These are phyloP conservation scores for Periparus ater DNA, from an alignment of 2,797 vertebrate genomes.

Conservation along the genomic window DNA sequence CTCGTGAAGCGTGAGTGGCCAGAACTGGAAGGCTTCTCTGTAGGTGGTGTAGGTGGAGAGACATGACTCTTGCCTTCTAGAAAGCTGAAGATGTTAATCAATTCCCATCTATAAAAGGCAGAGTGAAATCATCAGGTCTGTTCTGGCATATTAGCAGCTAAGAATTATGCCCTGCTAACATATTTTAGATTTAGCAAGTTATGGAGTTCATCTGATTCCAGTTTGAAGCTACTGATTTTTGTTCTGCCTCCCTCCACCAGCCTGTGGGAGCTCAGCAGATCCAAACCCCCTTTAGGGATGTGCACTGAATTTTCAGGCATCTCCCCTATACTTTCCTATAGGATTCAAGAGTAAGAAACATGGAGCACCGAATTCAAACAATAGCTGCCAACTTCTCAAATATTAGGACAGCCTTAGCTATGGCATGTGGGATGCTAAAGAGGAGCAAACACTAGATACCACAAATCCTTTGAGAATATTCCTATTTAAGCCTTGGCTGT, in stretches of 20 bases:
- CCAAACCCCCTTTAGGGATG: not conserved
- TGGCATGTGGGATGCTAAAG: not conserved
- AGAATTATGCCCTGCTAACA: not conserved
- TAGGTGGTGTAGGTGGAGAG: not conserved
- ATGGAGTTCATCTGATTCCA: not conserved
- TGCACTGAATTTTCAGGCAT: not conserved
- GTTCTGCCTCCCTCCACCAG: not conserved
- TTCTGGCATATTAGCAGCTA: not conserved
- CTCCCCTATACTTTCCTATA: not conserved
- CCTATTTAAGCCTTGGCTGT: not conserved
- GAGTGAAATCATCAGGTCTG: not conserved
- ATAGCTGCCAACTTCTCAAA: not conserved
- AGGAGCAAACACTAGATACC: not conserved
- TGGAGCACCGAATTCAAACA: not conserved
- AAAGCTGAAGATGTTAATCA: not conserved
- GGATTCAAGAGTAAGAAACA: not conserved
- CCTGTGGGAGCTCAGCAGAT: not conserved
- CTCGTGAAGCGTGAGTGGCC: fast-evolving
- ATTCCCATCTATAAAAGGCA: not conserved
- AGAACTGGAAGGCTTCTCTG: not conserved
- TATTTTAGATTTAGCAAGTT: not conserved
- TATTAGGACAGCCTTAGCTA: not conserved
- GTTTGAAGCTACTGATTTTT: not conserved
- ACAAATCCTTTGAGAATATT: not conserved
- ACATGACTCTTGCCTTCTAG: not conserved